Percentiles rank a stretch among this genome's conserved stretches.
Evolutionary conservation across 30 jellyfish, hydroid and myxozoan species (phyloP).

Genomic region (Kudoa iwatai): DNA sequence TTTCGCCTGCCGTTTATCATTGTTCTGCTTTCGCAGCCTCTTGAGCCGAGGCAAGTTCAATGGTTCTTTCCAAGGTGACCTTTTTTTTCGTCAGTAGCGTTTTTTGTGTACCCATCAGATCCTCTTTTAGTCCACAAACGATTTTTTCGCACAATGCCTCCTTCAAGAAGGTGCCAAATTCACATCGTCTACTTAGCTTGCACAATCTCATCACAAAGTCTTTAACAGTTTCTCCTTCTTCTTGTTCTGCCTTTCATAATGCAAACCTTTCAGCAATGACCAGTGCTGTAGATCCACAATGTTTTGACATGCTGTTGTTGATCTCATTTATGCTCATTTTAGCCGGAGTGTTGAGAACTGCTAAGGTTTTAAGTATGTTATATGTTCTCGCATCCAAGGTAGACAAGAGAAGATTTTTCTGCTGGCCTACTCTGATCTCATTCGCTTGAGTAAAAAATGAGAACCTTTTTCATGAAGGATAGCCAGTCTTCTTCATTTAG

Average conservation of each 20-base stretch:
- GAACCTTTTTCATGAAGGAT: too few relatives aligned
- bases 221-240: not conserved
- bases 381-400: not conserved
- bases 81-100: slow-evolving; percentile 1
- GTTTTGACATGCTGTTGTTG: not conserved
- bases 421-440: too few relatives aligned
- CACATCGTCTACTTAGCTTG: not conserved
- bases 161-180: not conserved
- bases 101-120: not conserved
- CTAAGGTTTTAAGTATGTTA: not conserved
- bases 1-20: too few relatives aligned
- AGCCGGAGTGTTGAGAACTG: not conserved
- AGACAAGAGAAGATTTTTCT: too few relatives aligned
- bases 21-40: not conserved
- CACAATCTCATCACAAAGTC: not conserved
- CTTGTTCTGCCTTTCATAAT: not conserved
- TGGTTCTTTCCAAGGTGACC: not conserved
- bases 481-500: too few relatives aligned
- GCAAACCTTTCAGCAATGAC: not conserved
- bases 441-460: too few relatives aligned
- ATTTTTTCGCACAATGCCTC: not conserved
- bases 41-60: slow-evolving; percentile 1
- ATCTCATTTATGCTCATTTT: not conserved
- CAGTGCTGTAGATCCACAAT: not conserved
- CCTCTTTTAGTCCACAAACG: not conserved